phyloP scores from a whole-genome alignment of 2,113 vertebrate genomes.

The Mesitornis unicolor region DNA sequence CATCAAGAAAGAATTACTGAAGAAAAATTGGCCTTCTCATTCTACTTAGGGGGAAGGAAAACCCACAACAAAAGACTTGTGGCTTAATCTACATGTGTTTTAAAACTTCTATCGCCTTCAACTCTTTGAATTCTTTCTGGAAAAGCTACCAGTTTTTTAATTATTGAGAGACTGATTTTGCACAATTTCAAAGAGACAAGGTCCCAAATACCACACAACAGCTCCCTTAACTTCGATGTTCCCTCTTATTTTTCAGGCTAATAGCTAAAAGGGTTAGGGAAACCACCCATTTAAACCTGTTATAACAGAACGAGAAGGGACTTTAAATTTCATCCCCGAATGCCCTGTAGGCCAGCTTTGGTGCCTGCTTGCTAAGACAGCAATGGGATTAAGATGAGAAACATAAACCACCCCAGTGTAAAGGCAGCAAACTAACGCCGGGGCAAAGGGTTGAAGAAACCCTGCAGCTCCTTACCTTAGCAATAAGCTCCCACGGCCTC shows the following conservation, averaged over 20 bases:
- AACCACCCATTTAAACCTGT: neutral
- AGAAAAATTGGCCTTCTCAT: neutral
- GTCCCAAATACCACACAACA: neutral
- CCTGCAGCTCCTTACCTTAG: slow-evolving; percentile 79
- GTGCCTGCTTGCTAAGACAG: no score
- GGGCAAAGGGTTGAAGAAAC: no score
- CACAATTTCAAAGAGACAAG: neutral
- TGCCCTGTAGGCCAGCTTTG: accelerated
- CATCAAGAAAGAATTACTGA: neutral
- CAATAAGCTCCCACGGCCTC: slow-evolving; percentile 92
- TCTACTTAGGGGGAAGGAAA: neutral
- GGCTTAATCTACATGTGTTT: neutral
- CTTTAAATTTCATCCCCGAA: neutral
- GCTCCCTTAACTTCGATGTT: neutral
- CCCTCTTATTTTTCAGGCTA: neutral
- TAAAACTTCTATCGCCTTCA: neutral
- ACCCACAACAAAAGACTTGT: neutral
- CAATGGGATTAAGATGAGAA: accelerated
- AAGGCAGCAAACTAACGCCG: accelerated
- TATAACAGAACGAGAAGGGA: accelerated
- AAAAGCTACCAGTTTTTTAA: neutral
- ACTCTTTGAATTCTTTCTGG: neutral
- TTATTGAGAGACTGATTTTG: neutral
- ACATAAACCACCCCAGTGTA: accelerated
- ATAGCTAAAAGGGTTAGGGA: neutral